Percentiles rank a stretch among this genome's conserved stretches.
phyloP scores from a whole-genome alignment of 2,888 invertebrate genomes.

The Diploptera punctata region DNA sequence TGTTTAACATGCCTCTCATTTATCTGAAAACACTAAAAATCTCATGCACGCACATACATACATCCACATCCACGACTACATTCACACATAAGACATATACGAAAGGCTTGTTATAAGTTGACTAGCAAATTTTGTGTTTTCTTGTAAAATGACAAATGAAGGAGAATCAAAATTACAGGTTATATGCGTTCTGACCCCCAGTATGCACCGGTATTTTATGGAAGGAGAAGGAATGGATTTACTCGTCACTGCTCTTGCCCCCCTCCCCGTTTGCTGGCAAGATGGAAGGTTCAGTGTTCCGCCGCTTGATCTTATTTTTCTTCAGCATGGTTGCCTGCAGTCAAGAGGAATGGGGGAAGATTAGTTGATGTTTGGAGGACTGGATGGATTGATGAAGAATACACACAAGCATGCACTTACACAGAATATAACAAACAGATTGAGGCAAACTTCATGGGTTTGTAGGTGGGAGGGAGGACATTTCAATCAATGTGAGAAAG shows the following conservation, averaged over 20 bases:
- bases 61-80: not conserved
- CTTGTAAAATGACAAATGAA: not conserved
- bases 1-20: not conserved
- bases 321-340: conserved; percentile 99
- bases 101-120: not conserved
- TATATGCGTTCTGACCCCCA: conserved; percentile 4
- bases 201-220: conserved; percentile 14
- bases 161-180: conserved; percentile 8
- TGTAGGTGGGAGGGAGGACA: too few relatives aligned
- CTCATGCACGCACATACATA: not conserved
- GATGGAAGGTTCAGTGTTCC: conserved; percentile 84
- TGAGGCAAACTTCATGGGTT: too few relatives aligned
- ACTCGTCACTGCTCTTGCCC: conserved; percentile 68
- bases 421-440: too few relatives aligned
- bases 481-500: too few relatives aligned
- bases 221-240: conserved; percentile 46
- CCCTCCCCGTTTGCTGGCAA: conserved; percentile 73
- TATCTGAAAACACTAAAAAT: not conserved
- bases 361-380: conserved; percentile 49
- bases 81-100: not conserved
- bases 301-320: conserved; percentile 98
- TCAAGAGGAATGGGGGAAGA: conserved; percentile 48
- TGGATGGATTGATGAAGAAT: conserved; percentile 27
- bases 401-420: conserved; percentile 31
- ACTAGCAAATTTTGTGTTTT: not conserved